Conservation (phyloP, 2,888 invertebrate genomes). For the Rhorus exstirpatorius region DNA sequence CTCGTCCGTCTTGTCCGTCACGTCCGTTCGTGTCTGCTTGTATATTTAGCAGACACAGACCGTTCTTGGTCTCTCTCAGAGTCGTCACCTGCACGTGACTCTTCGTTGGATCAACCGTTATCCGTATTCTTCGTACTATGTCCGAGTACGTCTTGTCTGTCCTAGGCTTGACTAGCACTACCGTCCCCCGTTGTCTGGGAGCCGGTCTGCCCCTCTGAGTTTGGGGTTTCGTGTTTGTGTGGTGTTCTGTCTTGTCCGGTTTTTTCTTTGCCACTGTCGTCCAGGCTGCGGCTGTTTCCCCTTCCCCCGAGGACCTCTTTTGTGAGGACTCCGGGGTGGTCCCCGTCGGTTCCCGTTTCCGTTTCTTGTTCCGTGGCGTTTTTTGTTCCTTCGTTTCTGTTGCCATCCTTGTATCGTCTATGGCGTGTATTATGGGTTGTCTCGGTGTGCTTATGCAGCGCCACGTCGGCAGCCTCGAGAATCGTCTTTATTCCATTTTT, state of each 20-base stretch:
- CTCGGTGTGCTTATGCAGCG: not conserved
- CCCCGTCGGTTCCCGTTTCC: constrained; percentile 10
- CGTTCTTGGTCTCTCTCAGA: constrained; percentile 55
- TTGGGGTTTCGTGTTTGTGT: constrained; percentile 37
- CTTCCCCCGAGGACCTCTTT: constrained; percentile 43
- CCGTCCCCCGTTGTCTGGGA: too few species aligned
- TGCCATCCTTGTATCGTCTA: too few species aligned
- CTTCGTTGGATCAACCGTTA: constrained; percentile 29
- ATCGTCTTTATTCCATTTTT: constrained; percentile 40
- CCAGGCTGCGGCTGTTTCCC: constrained; percentile 43
- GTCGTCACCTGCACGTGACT: constrained; percentile 49
- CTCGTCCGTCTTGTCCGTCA: too few species aligned
- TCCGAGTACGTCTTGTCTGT: constrained; percentile 47
- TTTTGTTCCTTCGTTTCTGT: not conserved
- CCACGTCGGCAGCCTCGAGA: constrained; percentile 32
- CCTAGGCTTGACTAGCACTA: constrained; percentile 55
- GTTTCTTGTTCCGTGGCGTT: constrained; percentile 12
- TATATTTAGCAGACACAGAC: constrained; percentile 60
- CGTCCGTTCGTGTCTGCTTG: constrained; percentile 8
- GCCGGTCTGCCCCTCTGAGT: constrained; percentile 8
- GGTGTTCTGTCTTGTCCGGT: constrained; percentile 5
- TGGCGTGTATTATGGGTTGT: too few species aligned
- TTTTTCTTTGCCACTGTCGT: constrained; percentile 25
- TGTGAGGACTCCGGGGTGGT: constrained; percentile 56
- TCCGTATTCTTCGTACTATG: constrained; percentile 41